phyloP scores from a whole-genome alignment of 2,113 vertebrate species.

The Echinops telfairi region DNA sequence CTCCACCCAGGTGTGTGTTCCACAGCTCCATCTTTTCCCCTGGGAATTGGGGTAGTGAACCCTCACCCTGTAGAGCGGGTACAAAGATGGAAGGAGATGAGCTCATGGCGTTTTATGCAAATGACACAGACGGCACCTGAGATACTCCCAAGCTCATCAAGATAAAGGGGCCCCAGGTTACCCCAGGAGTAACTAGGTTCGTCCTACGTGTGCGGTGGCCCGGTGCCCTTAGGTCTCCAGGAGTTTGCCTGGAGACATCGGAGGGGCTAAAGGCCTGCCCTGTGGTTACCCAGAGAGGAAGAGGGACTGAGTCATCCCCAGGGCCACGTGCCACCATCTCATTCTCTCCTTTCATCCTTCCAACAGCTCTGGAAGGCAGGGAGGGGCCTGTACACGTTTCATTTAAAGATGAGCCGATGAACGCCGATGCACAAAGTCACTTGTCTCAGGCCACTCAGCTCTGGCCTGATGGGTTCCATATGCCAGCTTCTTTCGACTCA shows the following conservation, averaged over 20 bases:
- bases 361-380: not conserved
- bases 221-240: not conserved
- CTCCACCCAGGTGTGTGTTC: not conserved
- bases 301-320: not conserved
- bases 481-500: not conserved
- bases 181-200: slow-evolving; percentile 55
- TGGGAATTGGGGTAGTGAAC: not conserved
- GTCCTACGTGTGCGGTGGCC: not conserved
- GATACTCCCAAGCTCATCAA: not conserved
- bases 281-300: not conserved
- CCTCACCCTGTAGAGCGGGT: not conserved
- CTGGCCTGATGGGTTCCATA: not conserved
- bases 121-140: not conserved
- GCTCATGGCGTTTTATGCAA: slow-evolving; percentile 40
- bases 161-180: slow-evolving; percentile 55
- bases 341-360: not conserved
- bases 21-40: not conserved
- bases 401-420: slow-evolving; percentile 6
- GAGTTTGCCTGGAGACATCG: not conserved
- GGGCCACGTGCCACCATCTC: not conserved
- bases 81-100: not conserved
- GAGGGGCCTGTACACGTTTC: not conserved
- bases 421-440: not conserved
- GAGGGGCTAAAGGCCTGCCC: not conserved
- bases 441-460: not conserved